These are phyloP conservation scores for Choristoneura rosaceana DNA, from an alignment of 2,888 invertebrate genomes.

Conservation along the genomic window DNA sequence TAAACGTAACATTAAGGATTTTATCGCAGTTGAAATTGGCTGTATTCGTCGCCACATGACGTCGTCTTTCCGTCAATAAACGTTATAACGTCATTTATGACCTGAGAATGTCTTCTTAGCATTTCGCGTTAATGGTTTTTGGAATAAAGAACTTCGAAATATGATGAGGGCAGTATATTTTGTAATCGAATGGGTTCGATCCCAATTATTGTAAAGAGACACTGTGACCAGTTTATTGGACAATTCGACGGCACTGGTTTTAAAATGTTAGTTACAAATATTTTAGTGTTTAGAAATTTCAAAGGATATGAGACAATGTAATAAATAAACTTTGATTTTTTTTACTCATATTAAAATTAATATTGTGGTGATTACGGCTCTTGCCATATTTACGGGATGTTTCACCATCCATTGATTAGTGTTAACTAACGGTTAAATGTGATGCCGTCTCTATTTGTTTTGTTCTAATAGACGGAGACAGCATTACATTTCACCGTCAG, in stretches of 20 bases:
- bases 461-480: no score
- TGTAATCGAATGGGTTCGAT: not conserved
- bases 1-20: slow-evolving; percentile 21
- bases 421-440: no score
- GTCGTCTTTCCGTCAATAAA: slow-evolving; percentile 33
- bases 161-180: slow-evolving; percentile 22
- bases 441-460: no score
- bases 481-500: no score
- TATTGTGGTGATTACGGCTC: no score
- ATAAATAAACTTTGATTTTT: no score
- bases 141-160: slow-evolving; percentile 29
- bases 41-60: slow-evolving; percentile 30
- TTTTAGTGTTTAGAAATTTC: not conserved
- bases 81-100: slow-evolving; percentile 26
- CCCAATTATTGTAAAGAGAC: slow-evolving; percentile 18
- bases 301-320: not conserved
- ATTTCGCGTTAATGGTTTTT: slow-evolving; percentile 28
- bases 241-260: not conserved
- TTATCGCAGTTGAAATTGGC: slow-evolving; percentile 25
- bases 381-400: no score
- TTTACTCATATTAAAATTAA: no score
- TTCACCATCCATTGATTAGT: no score
- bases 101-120: slow-evolving; percentile 27
- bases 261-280: not conserved
- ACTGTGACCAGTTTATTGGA: not conserved